Evolutionary conservation across 2,797 vertebrate genomes (phyloP).

Genomic region (Rhynchonycteris naso): DNA sequence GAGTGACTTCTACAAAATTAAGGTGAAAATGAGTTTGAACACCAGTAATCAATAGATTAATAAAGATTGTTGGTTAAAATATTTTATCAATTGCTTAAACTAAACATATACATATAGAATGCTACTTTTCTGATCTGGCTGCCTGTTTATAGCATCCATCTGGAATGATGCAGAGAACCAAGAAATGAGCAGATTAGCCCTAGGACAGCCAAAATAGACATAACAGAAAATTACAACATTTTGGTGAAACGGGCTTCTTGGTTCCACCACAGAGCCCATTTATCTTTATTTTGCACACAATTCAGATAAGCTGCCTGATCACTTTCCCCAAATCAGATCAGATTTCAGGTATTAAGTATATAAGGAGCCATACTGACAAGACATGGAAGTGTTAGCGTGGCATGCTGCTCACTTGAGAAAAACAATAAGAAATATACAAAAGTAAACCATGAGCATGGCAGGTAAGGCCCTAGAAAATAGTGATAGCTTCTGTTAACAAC

Average conservation of each 20-base stretch:
- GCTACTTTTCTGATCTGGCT: neutral
- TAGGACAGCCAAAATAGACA: neutral
- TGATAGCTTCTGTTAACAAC: neutral
- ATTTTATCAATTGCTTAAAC: neutral
- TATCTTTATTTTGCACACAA: neutral
- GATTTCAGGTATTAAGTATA: neutral
- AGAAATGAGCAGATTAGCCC: neutral
- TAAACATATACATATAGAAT: neutral
- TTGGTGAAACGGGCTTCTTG: neutral
- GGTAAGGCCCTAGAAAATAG: neutral
- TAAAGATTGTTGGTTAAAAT: neutral
- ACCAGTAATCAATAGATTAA: neutral
- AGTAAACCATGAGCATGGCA: neutral
- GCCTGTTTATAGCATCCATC: neutral
- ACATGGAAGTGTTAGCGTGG: neutral
- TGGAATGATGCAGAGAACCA: neutral
- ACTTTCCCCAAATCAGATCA: neutral
- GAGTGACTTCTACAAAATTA: neutral
- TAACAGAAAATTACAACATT: neutral
- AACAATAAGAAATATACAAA: neutral
- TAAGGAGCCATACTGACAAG: neutral
- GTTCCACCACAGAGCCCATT: neutral
- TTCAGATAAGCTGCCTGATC: neutral
- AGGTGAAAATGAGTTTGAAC: neutral
- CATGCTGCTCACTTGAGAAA: neutral